Conservation (phyloP, 2,113 vertebrate genomes). For the Hippocampus zosterae region DNA sequence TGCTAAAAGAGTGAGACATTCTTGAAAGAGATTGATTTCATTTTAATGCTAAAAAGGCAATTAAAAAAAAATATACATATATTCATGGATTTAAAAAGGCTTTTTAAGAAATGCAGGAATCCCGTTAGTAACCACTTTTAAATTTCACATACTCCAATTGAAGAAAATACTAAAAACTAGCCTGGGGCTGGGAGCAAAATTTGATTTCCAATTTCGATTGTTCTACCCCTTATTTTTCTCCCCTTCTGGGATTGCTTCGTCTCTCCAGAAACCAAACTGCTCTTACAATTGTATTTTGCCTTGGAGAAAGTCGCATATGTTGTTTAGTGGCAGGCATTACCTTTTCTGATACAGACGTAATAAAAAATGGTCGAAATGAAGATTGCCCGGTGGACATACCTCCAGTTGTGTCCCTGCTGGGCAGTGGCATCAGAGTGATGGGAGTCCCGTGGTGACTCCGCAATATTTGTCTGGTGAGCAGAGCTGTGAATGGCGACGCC, state of each 20-base stretch:
- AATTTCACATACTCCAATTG: neutral
- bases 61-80: too few relatives aligned
- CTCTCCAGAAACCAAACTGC: too few relatives aligned
- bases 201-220: neutral
- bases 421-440: conserved; percentile 77
- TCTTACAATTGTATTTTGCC: neutral
- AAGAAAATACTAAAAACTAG: neutral
- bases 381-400: conserved; percentile 64
- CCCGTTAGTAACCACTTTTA: too few relatives aligned
- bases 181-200: neutral
- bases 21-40: too few relatives aligned
- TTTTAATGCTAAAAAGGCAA: too few relatives aligned
- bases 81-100: too few relatives aligned
- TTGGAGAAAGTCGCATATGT: neutral
- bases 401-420: conserved; percentile 88
- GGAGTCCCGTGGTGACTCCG: conserved; percentile 69
- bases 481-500: conserved; percentile 89
- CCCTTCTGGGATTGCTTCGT: neutral
- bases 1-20: too few relatives aligned
- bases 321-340: neutral
- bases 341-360: neutral
- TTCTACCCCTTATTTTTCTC: neutral
- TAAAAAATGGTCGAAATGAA: neutral
- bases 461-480: conserved; percentile 81
- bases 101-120: too few relatives aligned